These are phyloP conservation scores for Malthinus seriepunctatus DNA, from an alignment of 2,888 invertebrate genomes.

Conservation along the genomic window DNA sequence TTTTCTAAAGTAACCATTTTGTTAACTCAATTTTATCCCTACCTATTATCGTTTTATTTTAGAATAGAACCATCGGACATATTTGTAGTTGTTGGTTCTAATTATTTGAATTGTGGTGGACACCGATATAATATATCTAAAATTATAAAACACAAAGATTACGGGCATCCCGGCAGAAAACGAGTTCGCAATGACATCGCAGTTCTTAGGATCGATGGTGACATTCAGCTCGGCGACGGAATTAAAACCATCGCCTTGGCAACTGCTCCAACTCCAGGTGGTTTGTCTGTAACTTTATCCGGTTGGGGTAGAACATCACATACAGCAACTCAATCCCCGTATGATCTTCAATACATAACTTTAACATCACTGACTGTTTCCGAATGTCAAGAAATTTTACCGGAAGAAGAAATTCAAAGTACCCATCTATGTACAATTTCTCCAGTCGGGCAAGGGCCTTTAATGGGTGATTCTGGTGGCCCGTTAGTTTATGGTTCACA, in stretches of 20 bases:
- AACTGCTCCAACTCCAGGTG: too few species aligned
- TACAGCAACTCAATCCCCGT: too few species aligned
- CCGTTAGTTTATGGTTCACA: too few species aligned
- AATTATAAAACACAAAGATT: constrained; percentile 54
- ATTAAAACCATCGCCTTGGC: too few species aligned
- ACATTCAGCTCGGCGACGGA: too few species aligned
- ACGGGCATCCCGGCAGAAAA: constrained; percentile 40
- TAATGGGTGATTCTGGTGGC: too few species aligned
- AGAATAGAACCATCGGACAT: not conserved
- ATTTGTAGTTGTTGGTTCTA: constrained; percentile 57
- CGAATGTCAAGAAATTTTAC: not conserved
- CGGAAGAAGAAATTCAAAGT: not conserved
- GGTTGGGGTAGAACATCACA: too few species aligned
- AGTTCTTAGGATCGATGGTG: constrained; percentile 26
- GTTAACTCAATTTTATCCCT: too few species aligned
- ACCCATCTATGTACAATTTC: not conserved
- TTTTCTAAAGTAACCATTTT: constrained; percentile 48
- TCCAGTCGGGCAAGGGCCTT: not conserved
- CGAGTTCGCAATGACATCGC: constrained; percentile 32
- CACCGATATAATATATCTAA: constrained; percentile 48
- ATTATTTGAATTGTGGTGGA: constrained; percentile 54
- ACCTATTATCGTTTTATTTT: not conserved
- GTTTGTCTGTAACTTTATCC: too few species aligned
- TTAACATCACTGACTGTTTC: constrained; percentile 56
- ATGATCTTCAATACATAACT: constrained; percentile 60